Conservation (phyloP, 2,797 vertebrate genomes). For the Xyrichtys novacula region DNA sequence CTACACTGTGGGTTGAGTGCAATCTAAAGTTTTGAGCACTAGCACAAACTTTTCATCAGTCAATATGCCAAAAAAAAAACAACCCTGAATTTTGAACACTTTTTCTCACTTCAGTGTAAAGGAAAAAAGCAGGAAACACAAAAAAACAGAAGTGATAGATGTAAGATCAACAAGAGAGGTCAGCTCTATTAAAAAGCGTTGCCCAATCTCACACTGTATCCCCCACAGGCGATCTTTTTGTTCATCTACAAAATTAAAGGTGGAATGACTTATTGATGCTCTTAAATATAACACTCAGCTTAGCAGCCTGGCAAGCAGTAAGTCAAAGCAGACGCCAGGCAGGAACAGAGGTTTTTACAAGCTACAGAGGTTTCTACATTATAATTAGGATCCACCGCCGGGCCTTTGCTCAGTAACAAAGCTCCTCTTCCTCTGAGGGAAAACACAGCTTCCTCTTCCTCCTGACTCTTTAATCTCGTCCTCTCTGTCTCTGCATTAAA, state of each 20-base stretch:
- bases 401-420: slow-evolving; percentile 50
- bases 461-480: slow-evolving; percentile 51
- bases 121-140: too few species aligned
- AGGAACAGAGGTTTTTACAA: slow-evolving; percentile 26
- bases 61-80: too few species aligned
- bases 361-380: slow-evolving; percentile 37
- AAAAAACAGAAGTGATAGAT: too few species aligned
- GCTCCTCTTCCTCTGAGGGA: slow-evolving; percentile 46
- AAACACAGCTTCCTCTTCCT: slow-evolving; percentile 46
- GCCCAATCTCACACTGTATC: not conserved
- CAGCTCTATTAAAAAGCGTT: not conserved
- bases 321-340: not conserved
- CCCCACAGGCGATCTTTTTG: not conserved
- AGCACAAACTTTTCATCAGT: too few species aligned
- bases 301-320: not conserved
- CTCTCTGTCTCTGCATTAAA: slow-evolving; percentile 22
- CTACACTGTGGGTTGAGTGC: too few species aligned
- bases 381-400: slow-evolving; percentile 59
- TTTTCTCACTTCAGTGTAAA: too few species aligned
- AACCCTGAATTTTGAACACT: too few species aligned
- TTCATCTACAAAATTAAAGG: slow-evolving; percentile 3
- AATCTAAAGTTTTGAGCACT: too few species aligned
- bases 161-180: not conserved
- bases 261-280: slow-evolving; percentile 39
- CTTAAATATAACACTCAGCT: slow-evolving; percentile 16